Percentiles rank a stretch among this genome's conserved stretches.
Conservation (phyloP, 2,888 invertebrate species). For the Melieria crassipennis region DNA sequence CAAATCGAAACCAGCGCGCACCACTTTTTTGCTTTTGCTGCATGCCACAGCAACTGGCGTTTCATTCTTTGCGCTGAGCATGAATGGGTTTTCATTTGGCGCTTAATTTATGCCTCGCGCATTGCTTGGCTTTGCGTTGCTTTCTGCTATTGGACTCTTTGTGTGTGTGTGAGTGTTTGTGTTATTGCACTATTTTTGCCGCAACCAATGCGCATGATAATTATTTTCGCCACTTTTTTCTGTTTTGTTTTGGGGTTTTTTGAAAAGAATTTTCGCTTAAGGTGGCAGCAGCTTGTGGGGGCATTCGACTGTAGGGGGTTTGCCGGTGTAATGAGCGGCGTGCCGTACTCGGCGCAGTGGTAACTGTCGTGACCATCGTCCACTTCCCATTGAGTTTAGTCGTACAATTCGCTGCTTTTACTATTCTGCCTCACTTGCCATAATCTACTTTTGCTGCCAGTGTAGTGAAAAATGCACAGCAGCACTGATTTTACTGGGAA, state of each 20-base stretch:
- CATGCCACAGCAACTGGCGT: background rate
- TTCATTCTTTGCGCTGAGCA: conserved; percentile 36
- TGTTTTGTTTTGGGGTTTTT: too few relatives aligned
- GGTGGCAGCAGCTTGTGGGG: conserved; percentile 4
- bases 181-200: conserved; percentile 25
- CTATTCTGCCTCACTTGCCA: too few relatives aligned
- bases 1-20: too few relatives aligned
- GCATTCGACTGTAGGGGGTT: background rate
- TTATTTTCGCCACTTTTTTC: conserved; percentile 14
- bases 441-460: too few relatives aligned
- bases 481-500: too few relatives aligned
- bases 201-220: conserved; percentile 24
- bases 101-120: conserved; percentile 33
- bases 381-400: conserved; percentile 32
- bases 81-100: conserved; percentile 46
- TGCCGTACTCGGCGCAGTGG: conserved; percentile 21
- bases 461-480: too few relatives aligned
- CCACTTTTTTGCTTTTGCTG: background rate
- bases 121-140: too few relatives aligned
- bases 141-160: too few relatives aligned
- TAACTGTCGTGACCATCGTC: conserved; percentile 31
- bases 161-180: background rate
- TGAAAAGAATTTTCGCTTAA: too few relatives aligned
- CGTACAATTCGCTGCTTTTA: conserved; percentile 2
- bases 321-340: background rate